phyloP scores from a whole-genome alignment of 2,888 invertebrate species.

The Drosophila mimica region DNA sequence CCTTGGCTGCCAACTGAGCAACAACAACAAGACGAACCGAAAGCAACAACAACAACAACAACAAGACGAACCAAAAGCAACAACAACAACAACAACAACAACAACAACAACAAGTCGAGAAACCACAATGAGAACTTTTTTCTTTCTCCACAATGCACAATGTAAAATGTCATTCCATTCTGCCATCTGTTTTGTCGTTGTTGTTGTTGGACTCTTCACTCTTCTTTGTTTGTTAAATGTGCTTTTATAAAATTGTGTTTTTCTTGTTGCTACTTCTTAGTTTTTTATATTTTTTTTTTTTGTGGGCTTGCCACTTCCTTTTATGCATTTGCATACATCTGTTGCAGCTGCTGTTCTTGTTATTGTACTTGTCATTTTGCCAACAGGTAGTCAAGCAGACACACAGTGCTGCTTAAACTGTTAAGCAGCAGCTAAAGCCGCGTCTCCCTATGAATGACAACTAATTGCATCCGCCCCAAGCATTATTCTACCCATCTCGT shows the following conservation, averaged over 20 bases:
- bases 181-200: conserved; percentile 70
- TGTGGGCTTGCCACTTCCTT: conserved; percentile 67
- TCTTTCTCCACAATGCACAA: conserved; percentile 38
- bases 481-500: conserved; percentile 1
- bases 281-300: conserved; percentile 18
- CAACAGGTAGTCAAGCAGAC: conserved; percentile 60
- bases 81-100: conserved; percentile 14
- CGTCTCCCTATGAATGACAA: conserved; percentile 20
- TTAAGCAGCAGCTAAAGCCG: conserved; percentile 6
- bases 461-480: conserved; percentile 43
- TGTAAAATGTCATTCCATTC: conserved; percentile 65
- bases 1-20: conserved; percentile 43
- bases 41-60: conserved; percentile 1
- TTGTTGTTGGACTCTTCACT: conserved; percentile 43
- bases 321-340: conserved; percentile 52
- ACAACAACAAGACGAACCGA: not conserved
- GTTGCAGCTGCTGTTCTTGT: conserved; percentile 12
- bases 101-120: conserved; percentile 27
- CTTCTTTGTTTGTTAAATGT: conserved; percentile 77
- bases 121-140: conserved; percentile 62
- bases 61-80: not conserved
- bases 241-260: conserved; percentile 68
- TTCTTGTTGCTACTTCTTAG: conserved; percentile 35
- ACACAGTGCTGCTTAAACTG: conserved; percentile 40
- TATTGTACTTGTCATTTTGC: conserved; percentile 41